These are phyloP conservation scores for Cyprinodon tularosa DNA, from an alignment of 2,113 vertebrate species.

Conservation along the genomic window DNA sequence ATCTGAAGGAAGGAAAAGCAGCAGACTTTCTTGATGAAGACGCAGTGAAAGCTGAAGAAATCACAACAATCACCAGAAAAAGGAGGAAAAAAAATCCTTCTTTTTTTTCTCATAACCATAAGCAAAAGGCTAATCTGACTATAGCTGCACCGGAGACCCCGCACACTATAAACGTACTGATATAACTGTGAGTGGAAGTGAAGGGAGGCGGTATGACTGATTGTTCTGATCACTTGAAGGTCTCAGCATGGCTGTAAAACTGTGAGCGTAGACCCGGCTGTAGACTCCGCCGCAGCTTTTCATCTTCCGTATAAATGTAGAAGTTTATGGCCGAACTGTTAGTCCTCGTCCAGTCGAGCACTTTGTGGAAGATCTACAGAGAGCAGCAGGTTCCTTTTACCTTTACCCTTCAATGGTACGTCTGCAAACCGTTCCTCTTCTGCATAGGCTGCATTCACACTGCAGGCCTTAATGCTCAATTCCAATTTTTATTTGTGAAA, in stretches of 20 bases:
- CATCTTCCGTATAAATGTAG: slow-evolving; percentile 18
- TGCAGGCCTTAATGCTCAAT: no score
- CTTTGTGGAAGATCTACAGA: slow-evolving; percentile 5
- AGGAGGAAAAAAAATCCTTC: background rate
- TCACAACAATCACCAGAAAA: slow-evolving; percentile 29
- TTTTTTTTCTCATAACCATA: slow-evolving; percentile 23
- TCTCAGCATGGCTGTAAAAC: slow-evolving; percentile 38
- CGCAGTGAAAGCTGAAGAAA: slow-evolving; percentile 29
- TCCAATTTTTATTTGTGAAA: no score
- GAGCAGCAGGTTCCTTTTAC: slow-evolving; percentile 23
- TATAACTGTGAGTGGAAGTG: slow-evolving; percentile 61
- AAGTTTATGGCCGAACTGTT: slow-evolving; percentile 37
- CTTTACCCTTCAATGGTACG: slow-evolving; percentile 36
- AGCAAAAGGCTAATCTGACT: slow-evolving; percentile 48
- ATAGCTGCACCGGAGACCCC: slow-evolving; percentile 22
- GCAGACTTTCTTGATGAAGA: slow-evolving; percentile 39
- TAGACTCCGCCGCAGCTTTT: slow-evolving; percentile 27
- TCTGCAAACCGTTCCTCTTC: slow-evolving; percentile 36
- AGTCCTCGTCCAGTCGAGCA: slow-evolving; percentile 10
- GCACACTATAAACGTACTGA: slow-evolving; percentile 33
- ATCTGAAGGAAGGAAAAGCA: slow-evolving; percentile 10
- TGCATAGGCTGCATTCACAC: background rate
- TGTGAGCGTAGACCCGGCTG: slow-evolving; percentile 40
- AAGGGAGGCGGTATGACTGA: slow-evolving; percentile 21
- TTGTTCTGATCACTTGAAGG: slow-evolving; percentile 29